Conservation (phyloP, 2,888 invertebrate genomes). For the Parapristionchus giblindavisi region DNA sequence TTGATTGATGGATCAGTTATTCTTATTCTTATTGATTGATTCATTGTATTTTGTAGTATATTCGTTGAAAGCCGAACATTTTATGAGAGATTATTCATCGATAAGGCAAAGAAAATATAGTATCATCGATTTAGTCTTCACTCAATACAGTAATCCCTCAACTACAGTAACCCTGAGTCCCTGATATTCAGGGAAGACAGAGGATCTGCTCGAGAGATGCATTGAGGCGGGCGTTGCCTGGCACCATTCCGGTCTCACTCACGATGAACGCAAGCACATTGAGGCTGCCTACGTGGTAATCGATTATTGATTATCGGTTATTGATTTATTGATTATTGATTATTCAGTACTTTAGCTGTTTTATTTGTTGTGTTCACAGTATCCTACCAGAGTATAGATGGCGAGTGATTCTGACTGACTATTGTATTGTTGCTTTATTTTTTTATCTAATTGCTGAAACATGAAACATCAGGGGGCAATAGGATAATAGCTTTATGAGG, state of each 20-base stretch:
- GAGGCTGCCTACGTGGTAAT: slow-evolving; percentile 75
- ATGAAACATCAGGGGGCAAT: too few relatives aligned
- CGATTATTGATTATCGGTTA: not conserved
- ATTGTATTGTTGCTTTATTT: too few relatives aligned
- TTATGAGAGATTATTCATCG: too few relatives aligned
- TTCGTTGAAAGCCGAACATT: too few relatives aligned
- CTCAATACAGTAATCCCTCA: not conserved
- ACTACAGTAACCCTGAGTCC: not conserved
- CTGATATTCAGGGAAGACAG: slow-evolving; percentile 7
- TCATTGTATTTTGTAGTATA: too few relatives aligned
- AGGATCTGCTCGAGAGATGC: slow-evolving; percentile 75
- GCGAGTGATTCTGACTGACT: too few relatives aligned
- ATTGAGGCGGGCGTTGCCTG: slow-evolving; percentile 86
- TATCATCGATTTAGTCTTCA: not conserved
- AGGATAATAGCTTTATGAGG: too few relatives aligned
- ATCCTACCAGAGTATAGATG: not conserved
- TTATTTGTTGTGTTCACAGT: not conserved
- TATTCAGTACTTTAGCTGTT: not conserved
- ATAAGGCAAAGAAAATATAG: not conserved
- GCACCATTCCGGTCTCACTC: slow-evolving; percentile 86
- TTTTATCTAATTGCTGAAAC: too few relatives aligned
- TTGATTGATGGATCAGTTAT: too few relatives aligned
- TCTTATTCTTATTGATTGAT: not conserved
- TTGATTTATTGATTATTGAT: not conserved
- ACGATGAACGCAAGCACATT: slow-evolving; percentile 84